A percentile compares a stretch with the other conserved stretches of the same genome.
Conservation (phyloP, 2,888 invertebrate genomes). For the Xestobium rufovillosum region DNA sequence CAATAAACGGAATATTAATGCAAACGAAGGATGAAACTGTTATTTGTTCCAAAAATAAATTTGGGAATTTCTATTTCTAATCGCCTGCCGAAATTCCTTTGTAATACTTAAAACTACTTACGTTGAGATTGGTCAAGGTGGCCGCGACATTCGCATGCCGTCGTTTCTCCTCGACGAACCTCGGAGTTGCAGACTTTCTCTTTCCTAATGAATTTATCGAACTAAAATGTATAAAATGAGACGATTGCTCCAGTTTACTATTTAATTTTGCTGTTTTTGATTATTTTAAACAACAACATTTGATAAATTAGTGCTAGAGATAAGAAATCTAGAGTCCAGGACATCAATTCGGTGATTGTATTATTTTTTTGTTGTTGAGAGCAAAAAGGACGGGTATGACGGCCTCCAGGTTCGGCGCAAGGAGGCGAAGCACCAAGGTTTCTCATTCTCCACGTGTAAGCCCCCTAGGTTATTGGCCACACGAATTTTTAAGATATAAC, state of each 20-base stretch:
- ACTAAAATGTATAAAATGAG: too few species aligned
- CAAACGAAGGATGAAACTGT: too few species aligned
- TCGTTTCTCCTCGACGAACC: constrained; percentile 25
- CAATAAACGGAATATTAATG: too few species aligned
- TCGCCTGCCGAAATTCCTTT: not conserved
- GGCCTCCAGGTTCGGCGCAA: constrained; percentile 35
- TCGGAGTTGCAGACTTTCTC: constrained; percentile 34
- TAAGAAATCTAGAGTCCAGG: constrained; percentile 8
- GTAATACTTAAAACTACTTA: constrained; percentile 34
- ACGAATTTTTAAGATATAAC: constrained; percentile 2
- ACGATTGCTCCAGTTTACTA: too few species aligned
- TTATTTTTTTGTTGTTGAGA: constrained; percentile 17
- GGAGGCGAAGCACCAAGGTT: constrained; percentile 36
- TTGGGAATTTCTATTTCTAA: not conserved
- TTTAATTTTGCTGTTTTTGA: too few species aligned
- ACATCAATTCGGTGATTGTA: constrained; percentile 24
- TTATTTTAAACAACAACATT: too few species aligned
- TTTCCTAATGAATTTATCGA: too few species aligned
- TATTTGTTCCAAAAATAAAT: constrained; percentile 1
- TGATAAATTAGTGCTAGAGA: constrained; percentile 3
- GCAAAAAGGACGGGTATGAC: constrained; percentile 27
- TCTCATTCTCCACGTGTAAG: constrained; percentile 35
- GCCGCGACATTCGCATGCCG: constrained; percentile 29
- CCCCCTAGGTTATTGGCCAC: constrained; percentile 26
- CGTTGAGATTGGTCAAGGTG: constrained; percentile 44